Percentiles rank a stretch among this genome's conserved stretches.
Evolutionary conservation across 2,797 vertebrate species (phyloP).

Genomic region (Microhierax caerulescens): DNA sequence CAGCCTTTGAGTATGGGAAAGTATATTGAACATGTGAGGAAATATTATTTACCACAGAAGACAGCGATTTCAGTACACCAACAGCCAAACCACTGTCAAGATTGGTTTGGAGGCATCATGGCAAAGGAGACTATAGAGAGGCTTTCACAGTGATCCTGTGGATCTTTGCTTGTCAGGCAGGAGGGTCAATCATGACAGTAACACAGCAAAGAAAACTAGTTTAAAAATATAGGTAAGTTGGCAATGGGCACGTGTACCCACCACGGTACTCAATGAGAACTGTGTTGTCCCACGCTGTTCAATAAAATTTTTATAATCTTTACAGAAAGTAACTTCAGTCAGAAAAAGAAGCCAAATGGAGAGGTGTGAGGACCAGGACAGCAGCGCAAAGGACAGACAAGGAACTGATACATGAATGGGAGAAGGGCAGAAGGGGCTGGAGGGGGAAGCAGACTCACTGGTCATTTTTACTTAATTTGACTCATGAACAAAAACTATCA

Average conservation of each 20-base stretch:
- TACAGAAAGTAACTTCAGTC: background rate
- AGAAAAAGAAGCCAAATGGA: background rate
- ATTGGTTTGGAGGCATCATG: background rate
- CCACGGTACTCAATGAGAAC: background rate
- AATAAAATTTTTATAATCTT: background rate
- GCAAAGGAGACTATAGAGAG: background rate
- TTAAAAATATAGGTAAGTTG: background rate
- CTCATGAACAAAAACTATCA: background rate
- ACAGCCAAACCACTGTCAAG: background rate
- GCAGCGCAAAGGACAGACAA: background rate
- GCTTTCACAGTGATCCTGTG: background rate
- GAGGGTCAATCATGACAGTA: background rate
- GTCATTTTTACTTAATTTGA: background rate
- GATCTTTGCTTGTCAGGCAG: background rate
- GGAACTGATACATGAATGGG: background rate
- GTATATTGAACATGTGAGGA: background rate
- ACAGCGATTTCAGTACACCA: background rate
- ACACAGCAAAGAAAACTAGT: background rate
- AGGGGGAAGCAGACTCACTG: background rate
- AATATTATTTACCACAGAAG: background rate
- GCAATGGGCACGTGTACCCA: background rate
- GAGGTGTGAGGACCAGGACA: background rate
- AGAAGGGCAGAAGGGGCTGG: background rate
- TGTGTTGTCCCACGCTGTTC: rapidly evolving
- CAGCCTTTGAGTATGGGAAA: background rate